These are phyloP conservation scores for Cheilosia variabilis DNA, from an alignment of 2,888 invertebrate species.

Conservation along the genomic window DNA sequence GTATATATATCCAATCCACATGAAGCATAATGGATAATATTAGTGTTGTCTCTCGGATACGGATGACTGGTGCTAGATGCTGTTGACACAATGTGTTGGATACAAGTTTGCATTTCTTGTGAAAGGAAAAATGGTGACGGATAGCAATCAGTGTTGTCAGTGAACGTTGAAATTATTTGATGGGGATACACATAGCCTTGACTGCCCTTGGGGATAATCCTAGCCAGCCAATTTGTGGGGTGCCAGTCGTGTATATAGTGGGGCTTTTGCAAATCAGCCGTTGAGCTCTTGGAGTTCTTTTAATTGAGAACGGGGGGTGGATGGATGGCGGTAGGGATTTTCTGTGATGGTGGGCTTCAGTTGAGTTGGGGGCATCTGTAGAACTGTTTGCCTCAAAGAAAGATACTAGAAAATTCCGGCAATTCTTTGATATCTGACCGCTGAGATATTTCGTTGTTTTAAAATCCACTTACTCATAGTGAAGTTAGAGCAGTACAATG, in stretches of 20 bases:
- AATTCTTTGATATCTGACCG: too few species aligned
- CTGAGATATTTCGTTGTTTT: too few species aligned
- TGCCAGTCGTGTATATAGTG: neutral
- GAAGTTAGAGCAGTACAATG: too few species aligned
- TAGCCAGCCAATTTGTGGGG: slow-evolving; percentile 42
- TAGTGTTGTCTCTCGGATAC: slow-evolving; percentile 60
- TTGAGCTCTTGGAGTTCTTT: too few species aligned
- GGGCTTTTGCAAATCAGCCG: neutral
- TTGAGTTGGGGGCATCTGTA: too few species aligned
- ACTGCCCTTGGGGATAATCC: slow-evolving; percentile 48
- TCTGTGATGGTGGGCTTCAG: too few species aligned
- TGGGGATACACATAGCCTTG: slow-evolving; percentile 25
- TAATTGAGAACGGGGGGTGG: too few species aligned
- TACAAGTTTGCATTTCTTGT: slow-evolving; percentile 48
- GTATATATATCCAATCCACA: slow-evolving; percentile 47
- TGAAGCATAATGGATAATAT: slow-evolving; percentile 72
- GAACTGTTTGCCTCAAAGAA: too few species aligned
- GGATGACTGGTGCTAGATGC: slow-evolving; percentile 56
- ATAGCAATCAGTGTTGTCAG: slow-evolving; percentile 70
- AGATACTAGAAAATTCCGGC: too few species aligned
- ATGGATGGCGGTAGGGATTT: too few species aligned
- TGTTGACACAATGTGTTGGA: slow-evolving; percentile 67
- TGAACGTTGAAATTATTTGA: slow-evolving; percentile 54
- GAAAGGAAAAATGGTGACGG: slow-evolving; percentile 59
- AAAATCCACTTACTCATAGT: too few species aligned